phyloP scores from a whole-genome alignment of 2,888 invertebrate species.

The Melikaiella ostensackeni region DNA sequence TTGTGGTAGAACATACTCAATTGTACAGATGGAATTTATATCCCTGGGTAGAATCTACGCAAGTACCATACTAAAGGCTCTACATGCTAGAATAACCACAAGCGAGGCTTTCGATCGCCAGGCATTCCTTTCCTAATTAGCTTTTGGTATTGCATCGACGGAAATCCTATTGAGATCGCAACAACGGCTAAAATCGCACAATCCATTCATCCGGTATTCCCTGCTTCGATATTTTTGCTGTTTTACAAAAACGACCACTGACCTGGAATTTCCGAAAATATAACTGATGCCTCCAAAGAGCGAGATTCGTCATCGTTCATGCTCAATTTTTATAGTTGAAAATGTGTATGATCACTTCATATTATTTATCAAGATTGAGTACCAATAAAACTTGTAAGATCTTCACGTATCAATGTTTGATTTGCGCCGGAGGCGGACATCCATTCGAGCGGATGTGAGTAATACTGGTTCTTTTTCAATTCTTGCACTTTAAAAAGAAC shows the following conservation, averaged over 20 bases:
- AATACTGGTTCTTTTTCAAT: constrained; percentile 27
- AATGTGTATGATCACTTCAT: not conserved
- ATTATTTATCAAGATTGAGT: not conserved
- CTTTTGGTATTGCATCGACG: constrained; percentile 36
- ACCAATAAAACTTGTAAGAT: not conserved
- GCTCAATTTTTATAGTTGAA: not conserved
- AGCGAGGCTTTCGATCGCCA: constrained; percentile 27
- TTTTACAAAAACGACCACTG: constrained; percentile 22
- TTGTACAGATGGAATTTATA: constrained; percentile 27
- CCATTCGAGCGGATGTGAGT: constrained; percentile 7
- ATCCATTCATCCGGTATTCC: constrained; percentile 8
- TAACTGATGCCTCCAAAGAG: not conserved
- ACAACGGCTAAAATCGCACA: constrained; percentile 20
- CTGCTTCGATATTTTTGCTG: not conserved
- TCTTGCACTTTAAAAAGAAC: not conserved
- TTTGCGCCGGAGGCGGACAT: not conserved
- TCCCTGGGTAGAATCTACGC: constrained; percentile 25
- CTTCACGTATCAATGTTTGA: not conserved
- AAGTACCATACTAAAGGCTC: constrained; percentile 7
- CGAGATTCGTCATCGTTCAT: not conserved
- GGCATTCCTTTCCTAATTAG: constrained; percentile 38
- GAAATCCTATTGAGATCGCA: constrained; percentile 35
- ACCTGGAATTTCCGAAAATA: constrained; percentile 6
- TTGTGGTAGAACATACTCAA: constrained; percentile 23
- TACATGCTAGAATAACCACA: constrained; percentile 31